Conservation (phyloP, 2,113 vertebrate species). For the Atrichornis clamosus region DNA sequence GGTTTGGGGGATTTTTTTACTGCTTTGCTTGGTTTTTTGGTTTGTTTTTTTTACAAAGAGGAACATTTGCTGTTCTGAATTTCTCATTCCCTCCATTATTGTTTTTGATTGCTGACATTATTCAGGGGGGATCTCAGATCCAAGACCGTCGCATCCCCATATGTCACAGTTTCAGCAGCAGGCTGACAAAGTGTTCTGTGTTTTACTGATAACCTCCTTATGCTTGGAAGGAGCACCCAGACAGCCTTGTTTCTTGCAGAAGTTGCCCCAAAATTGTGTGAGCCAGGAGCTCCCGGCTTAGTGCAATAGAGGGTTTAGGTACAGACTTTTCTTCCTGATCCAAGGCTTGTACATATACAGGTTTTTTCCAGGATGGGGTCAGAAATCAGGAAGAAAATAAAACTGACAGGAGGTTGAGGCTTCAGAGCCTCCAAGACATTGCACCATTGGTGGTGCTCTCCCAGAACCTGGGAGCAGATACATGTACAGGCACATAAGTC, state of each 20-base stretch:
- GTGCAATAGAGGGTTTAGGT: background rate
- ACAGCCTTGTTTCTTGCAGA: background rate
- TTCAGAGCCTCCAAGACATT: background rate
- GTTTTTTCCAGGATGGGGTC: background rate
- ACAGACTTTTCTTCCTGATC: background rate
- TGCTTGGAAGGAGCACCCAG: background rate
- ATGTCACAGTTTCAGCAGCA: background rate
- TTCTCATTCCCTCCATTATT: background rate
- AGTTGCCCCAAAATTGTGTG: background rate
- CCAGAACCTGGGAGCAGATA: background rate
- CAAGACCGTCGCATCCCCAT: background rate
- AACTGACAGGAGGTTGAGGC: background rate
- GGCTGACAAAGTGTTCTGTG: fast-evolving
- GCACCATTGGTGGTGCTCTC: background rate
- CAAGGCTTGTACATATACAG: background rate
- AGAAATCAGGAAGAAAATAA: background rate
- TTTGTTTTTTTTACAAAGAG: background rate
- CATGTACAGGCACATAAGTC: fast-evolving
- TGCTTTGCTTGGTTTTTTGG: background rate
- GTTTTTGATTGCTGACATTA: background rate
- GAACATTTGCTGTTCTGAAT: background rate
- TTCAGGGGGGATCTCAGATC: background rate
- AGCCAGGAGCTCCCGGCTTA: background rate
- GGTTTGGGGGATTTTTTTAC: background rate
- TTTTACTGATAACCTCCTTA: background rate